Base-by-base conservation (phyloP, 2,113 vertebrate genomes). In the Etia nguti region DNA sequence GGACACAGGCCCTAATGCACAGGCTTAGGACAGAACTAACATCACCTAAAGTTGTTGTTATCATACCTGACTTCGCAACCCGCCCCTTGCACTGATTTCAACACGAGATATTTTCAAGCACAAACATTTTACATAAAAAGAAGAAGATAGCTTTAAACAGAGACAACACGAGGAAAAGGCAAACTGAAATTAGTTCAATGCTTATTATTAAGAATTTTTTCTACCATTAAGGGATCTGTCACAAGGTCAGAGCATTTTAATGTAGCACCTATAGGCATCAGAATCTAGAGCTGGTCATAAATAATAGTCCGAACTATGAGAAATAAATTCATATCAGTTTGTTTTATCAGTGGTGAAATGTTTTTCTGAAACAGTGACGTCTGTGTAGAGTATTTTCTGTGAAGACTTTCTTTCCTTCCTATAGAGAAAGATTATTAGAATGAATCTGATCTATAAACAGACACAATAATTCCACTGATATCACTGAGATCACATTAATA, bases 291-390 rank as follows among this genome's bases (percentile, higher is more conserved):
- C 70, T 75, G 68, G 41, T 18, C 41, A 43, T 46, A 46, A 50
- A 31, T 65, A 65, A 73, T 50, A 31, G 1, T 50, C 24, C 4
- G 26, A 31, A 31, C 6, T 48, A 75, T 31, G 15, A 75, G 24
- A 75, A 50, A 50, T 31, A 50, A 31, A 75, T 50, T 75, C 24
- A 29, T 48, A 75, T 75, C 16, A 29, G 24, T 13, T 77, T 8
- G 46, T 50, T 77, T 77, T 12, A 77, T 77, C 46, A 31, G 46
- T n/a, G 46, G 10, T 57, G 22, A 11, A 22, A 31, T 50, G 26
- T 5, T 0, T 50, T 77, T 48, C 10, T 50, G 46, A 31, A 13
- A 50, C 26, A 31, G 26, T 50, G 43, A 31, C 1, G 1, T 3
- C 70, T 38, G 10, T 36, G 60, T 13, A 0, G 10, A 65, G 18